A percentile compares a stretch with the other conserved stretches of the same genome.
phyloP scores from a whole-genome alignment of 2,797 vertebrate species.

The Sciurus vulgaris region DNA sequence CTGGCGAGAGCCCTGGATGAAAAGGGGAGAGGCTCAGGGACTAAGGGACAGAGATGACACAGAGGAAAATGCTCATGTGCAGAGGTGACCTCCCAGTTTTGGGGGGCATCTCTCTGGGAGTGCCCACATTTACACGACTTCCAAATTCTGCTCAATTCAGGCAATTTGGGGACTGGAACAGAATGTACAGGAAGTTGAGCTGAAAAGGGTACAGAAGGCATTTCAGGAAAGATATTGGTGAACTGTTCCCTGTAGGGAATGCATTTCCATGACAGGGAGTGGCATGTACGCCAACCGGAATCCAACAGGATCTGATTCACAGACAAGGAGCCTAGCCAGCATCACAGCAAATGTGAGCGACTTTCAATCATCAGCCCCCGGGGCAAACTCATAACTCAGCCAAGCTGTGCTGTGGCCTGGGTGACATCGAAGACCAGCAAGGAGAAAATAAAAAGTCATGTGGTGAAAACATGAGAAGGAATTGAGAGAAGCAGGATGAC shows the following conservation, averaged over 20 bases:
- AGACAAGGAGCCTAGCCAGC: background rate
- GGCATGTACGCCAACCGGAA: background rate
- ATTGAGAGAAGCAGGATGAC: background rate
- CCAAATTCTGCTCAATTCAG: background rate
- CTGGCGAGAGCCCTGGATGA: background rate
- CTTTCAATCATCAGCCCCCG: slow-evolving; percentile 55
- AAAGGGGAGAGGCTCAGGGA: background rate
- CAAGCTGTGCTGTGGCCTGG: background rate
- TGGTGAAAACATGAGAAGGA: background rate
- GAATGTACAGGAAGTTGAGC: background rate
- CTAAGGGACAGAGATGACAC: background rate
- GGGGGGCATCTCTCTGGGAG: background rate
- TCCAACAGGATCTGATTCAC: background rate
- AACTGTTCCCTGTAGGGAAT: background rate
- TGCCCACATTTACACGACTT: background rate
- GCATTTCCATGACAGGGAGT: background rate
- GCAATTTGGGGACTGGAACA: background rate
- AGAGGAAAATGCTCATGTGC: too few species aligned
- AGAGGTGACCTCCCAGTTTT: too few species aligned
- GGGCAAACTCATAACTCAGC: background rate
- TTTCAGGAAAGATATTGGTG: background rate
- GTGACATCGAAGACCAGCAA: background rate
- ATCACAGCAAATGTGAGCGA: background rate
- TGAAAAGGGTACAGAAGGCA: background rate
- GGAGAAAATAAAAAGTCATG: slow-evolving; percentile 33